Conservation (phyloP, 2,888 invertebrate species). For the Tetranychus piercei region DNA sequence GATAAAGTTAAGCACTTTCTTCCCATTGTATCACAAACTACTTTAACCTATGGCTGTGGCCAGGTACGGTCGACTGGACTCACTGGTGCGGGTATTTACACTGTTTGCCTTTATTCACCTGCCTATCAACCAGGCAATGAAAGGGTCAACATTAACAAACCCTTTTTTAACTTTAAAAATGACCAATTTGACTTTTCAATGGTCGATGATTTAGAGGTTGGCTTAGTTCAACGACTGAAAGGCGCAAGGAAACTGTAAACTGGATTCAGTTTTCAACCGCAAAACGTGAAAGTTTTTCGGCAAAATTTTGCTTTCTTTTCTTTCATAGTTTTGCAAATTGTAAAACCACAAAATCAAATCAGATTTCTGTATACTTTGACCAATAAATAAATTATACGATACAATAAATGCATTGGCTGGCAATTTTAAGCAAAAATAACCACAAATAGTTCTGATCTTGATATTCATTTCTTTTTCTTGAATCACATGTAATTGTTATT, state of each 20-base stretch:
- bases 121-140: neutral
- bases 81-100: neutral
- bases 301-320: too few species aligned
- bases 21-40: neutral
- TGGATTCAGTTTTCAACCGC: too few species aligned
- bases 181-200: constrained; percentile 3
- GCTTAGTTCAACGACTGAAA: neutral
- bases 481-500: too few species aligned
- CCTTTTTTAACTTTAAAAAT: neutral
- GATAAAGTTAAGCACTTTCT: neutral
- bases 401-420: too few species aligned
- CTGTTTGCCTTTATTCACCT: neutral
- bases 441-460: too few species aligned
- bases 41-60: neutral
- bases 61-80: neutral
- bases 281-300: too few species aligned
- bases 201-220: neutral
- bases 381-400: too few species aligned
- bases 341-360: too few species aligned
- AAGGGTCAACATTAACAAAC: neutral
- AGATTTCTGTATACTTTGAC: too few species aligned
- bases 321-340: too few species aligned
- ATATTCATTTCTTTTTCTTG: too few species aligned
- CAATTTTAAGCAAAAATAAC: too few species aligned
- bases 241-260: neutral